These are phyloP conservation scores for Mus pahari DNA, from an alignment of 2,113 vertebrate genomes.

Conservation along the genomic window DNA sequence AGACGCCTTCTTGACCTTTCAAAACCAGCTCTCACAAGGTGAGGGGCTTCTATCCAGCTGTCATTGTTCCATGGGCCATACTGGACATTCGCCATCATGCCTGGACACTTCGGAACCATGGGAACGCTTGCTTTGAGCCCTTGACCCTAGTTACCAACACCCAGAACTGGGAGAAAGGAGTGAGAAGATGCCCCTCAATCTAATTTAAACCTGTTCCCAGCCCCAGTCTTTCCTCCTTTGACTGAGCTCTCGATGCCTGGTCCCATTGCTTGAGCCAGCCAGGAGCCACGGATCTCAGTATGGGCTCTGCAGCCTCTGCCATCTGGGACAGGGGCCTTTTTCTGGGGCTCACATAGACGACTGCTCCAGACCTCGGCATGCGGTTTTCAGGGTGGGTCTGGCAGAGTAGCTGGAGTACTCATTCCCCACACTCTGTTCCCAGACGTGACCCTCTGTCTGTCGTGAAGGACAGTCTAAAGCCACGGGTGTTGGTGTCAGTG, in stretches of 20 bases:
- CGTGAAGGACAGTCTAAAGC: background rate
- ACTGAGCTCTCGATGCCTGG: background rate
- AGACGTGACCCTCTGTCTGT: background rate
- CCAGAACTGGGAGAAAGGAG: background rate
- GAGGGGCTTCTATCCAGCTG: background rate
- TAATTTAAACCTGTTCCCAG: no score
- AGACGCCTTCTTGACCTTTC: background rate
- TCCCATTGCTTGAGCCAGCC: background rate
- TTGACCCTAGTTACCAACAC: background rate
- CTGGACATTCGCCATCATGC: rapidly evolving
- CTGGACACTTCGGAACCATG: background rate
- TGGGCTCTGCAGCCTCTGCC: background rate
- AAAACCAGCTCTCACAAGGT: background rate
- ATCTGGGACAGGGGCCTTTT: background rate
- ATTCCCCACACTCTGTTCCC: background rate
- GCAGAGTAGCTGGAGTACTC: background rate
- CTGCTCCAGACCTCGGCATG: background rate
- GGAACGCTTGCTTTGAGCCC: background rate
- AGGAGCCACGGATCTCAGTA: background rate
- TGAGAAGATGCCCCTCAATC: no score
- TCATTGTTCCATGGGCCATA: rapidly evolving
- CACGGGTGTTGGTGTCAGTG: background rate
- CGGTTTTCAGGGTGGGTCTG: background rate
- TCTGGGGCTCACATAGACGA: background rate
- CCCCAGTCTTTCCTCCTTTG: background rate